A percentile compares a stretch with the other conserved stretches of the same genome.
These are phyloP conservation scores for Parauchenoglanis ngamensis DNA, from an alignment of 2,797 vertebrate genomes.

Conservation along the genomic window DNA sequence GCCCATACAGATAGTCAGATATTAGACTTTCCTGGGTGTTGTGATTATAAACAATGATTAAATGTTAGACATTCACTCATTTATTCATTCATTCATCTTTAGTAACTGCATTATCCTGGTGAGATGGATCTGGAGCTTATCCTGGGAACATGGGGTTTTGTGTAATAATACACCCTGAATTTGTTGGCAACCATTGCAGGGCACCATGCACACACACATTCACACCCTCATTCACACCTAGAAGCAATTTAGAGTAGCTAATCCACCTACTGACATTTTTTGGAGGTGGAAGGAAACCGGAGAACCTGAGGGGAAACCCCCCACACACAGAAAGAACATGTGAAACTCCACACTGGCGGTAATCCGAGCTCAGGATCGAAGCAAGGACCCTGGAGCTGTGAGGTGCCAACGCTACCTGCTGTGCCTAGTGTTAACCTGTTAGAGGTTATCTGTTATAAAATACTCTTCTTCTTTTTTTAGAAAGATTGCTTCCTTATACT, in stretches of 20 bases:
- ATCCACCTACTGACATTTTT: neutral
- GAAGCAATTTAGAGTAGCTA: neutral
- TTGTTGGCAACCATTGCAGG: neutral
- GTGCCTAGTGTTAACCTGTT: constrained; percentile 18
- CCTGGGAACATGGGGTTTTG: neutral
- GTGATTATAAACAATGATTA: neutral
- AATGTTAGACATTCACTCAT: neutral
- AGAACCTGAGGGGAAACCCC: constrained; percentile 23
- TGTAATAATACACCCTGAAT: neutral
- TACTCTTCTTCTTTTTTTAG: constrained; percentile 6
- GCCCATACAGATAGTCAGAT: neutral
- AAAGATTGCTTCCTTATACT: neutral
- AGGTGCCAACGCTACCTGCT: constrained; percentile 8
- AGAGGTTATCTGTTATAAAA: constrained; percentile 17
- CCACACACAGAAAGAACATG: neutral
- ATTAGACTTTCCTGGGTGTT: neutral
- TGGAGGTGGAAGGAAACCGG: neutral
- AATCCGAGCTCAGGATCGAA: constrained; percentile 3
- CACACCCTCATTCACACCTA: neutral
- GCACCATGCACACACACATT: neutral
- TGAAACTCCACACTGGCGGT: constrained; percentile 8
- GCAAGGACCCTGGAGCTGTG: neutral
- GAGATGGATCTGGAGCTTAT: neutral
- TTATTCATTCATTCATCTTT: neutral
- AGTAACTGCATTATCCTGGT: neutral